Evolutionary conservation across 1,140 invertebrate species (phyloP).

Genomic region (Heliconius melpomene): DNA sequence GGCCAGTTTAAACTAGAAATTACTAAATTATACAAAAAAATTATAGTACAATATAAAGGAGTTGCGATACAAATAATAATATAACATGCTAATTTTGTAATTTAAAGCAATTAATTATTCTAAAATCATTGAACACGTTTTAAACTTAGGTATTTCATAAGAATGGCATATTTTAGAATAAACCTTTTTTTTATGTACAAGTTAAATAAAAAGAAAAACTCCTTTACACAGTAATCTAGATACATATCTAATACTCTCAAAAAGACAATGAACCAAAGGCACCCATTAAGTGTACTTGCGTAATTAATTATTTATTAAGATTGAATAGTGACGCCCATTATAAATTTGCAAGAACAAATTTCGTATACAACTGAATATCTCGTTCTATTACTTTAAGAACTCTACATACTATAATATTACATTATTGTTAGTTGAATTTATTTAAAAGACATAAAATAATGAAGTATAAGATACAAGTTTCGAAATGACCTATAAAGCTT

Average conservation of each 20-base stretch:
- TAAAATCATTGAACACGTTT: constrained; percentile 13
- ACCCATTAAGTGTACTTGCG: constrained; percentile 12
- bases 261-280: constrained; percentile 18
- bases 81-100: not conserved
- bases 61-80: not conserved
- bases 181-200: constrained; percentile 2
- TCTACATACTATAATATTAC: too few relatives aligned
- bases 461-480: too few relatives aligned
- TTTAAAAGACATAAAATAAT: too few relatives aligned
- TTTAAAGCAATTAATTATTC: constrained; percentile 15
- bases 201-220: not conserved
- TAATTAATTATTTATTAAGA: not conserved
- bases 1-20: constrained; percentile 45
- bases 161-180: not conserved
- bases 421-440: too few relatives aligned
- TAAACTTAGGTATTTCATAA: not conserved
- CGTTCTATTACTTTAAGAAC: too few relatives aligned
- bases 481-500: too few relatives aligned
- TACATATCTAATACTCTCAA: constrained; percentile 30
- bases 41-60: not conserved
- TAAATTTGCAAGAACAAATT: constrained; percentile 1
- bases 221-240: not conserved
- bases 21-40: constrained; percentile 26
- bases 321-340: not conserved
- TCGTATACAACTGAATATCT: too few relatives aligned